Percentiles rank a stretch among this genome's conserved stretches.
phyloP scores from a whole-genome alignment of 2,113 vertebrate genomes.

The Campylorhamphus procurvoides region DNA sequence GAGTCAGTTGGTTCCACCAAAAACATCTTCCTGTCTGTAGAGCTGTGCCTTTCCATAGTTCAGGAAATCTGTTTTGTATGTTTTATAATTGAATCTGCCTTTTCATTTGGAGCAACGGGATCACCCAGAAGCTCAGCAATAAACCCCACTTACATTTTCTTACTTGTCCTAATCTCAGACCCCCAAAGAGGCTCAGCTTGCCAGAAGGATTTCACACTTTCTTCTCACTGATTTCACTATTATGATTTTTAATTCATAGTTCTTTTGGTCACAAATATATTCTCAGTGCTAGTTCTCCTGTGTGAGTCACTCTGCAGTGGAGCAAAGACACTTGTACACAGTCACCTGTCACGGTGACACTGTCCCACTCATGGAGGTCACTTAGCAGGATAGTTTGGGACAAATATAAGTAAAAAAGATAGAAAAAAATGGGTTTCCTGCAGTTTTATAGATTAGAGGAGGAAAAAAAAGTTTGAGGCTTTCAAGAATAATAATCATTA shows the following conservation, averaged over 20 bases:
- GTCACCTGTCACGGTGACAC: neutral
- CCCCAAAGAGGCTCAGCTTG: neutral
- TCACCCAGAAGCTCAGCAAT: neutral
- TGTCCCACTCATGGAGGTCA: neutral
- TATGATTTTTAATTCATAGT: neutral
- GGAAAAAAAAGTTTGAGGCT: neutral
- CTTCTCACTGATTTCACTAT: neutral
- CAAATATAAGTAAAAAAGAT: neutral
- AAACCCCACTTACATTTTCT: neutral
- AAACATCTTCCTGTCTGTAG: slow-evolving; percentile 14
- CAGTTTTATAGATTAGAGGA: neutral
- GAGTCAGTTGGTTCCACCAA: slow-evolving; percentile 48
- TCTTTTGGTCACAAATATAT: neutral
- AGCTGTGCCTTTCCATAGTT: neutral
- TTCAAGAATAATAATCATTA: neutral
- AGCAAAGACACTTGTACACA: neutral
- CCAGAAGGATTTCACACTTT: neutral
- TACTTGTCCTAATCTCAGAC: neutral
- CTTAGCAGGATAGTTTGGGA: neutral
- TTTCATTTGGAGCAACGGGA: neutral
- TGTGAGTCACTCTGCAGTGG: neutral
- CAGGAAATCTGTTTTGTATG: neutral
- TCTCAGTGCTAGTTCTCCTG: neutral
- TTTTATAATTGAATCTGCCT: neutral
- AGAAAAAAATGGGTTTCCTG: neutral